These are phyloP conservation scores for Smutsia temminckii DNA, from an alignment of 2,797 vertebrate genomes.

Conservation along the genomic window DNA sequence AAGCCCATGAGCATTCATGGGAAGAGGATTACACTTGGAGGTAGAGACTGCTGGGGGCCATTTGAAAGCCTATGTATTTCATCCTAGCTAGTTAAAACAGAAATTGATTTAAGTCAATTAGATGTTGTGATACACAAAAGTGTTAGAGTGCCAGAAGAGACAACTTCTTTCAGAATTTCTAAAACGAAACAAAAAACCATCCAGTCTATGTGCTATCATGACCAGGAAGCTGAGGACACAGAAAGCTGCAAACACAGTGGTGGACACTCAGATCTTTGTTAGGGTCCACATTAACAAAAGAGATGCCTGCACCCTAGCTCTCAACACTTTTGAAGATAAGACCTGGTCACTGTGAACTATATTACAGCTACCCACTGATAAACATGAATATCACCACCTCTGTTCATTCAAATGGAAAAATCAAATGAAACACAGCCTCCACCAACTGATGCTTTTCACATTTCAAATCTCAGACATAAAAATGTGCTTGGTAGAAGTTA, in stretches of 20 bases:
- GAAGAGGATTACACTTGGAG: not conserved
- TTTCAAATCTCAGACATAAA: not conserved
- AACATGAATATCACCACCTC: not conserved
- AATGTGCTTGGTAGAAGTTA: not conserved
- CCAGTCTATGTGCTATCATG: not conserved
- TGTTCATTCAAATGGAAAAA: not conserved
- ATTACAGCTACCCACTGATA: not conserved
- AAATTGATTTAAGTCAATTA: not conserved
- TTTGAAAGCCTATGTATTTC: not conserved
- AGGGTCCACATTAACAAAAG: not conserved
- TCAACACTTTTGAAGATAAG: not conserved
- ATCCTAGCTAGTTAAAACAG: not conserved
- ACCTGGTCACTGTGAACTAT: not conserved
- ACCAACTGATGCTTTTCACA: not conserved
- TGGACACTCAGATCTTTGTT: not conserved
- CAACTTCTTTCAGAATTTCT: not conserved
- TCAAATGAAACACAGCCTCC: not conserved
- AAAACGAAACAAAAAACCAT: not conserved
- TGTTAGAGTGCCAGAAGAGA: not conserved
- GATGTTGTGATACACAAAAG: not conserved
- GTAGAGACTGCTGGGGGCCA: not conserved
- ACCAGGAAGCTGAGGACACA: not conserved
- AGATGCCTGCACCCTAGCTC: not conserved
- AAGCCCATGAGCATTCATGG: not conserved
- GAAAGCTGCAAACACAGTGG: not conserved